A percentile compares a stretch with the other conserved stretches of the same genome.
Evolutionary conservation across 2,888 invertebrate genomes (phyloP).

Genomic region (Harpagoxenus sublaevis): DNA sequence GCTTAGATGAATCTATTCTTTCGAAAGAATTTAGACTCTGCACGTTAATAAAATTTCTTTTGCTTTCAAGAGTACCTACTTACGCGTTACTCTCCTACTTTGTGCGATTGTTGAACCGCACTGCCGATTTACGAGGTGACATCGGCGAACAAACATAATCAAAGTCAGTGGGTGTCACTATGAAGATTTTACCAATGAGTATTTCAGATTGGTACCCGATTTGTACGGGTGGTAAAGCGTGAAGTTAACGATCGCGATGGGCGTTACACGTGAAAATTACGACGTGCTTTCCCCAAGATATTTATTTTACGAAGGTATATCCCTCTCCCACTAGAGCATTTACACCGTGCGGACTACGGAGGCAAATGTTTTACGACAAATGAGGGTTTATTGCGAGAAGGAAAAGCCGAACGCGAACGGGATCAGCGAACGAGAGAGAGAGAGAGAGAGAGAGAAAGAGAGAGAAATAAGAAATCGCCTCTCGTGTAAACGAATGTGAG

Average conservation of each 20-base stretch:
- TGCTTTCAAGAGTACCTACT: not conserved
- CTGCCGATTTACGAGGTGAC: constrained; percentile 62
- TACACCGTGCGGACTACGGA: constrained; percentile 1
- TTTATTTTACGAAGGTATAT: constrained; percentile 75
- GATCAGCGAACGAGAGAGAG: constrained; percentile 34
- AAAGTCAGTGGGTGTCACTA: constrained; percentile 51
- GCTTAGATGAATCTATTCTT: not conserved
- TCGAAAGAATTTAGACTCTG: not conserved
- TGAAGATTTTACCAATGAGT: constrained; percentile 51
- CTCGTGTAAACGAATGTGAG: constrained; percentile 37
- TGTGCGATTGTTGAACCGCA: constrained; percentile 45
- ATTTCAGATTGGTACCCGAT: constrained; percentile 62
- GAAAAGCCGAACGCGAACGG: not conserved
- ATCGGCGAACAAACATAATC: constrained; percentile 50
- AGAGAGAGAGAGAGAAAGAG: constrained; percentile 28
- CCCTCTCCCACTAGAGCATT: constrained; percentile 16
- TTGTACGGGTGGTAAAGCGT: constrained; percentile 61
- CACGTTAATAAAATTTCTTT: not conserved
- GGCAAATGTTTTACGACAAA: constrained; percentile 72
- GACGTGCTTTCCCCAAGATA: constrained; percentile 72
- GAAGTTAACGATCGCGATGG: constrained; percentile 67
- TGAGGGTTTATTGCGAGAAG: constrained; percentile 57
- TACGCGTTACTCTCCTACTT: constrained; percentile 20
- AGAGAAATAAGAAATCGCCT: constrained; percentile 30
- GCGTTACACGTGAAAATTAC: constrained; percentile 57